phyloP scores from a whole-genome alignment of 2,113 vertebrate genomes.

The Anthoscopus minutus region DNA sequence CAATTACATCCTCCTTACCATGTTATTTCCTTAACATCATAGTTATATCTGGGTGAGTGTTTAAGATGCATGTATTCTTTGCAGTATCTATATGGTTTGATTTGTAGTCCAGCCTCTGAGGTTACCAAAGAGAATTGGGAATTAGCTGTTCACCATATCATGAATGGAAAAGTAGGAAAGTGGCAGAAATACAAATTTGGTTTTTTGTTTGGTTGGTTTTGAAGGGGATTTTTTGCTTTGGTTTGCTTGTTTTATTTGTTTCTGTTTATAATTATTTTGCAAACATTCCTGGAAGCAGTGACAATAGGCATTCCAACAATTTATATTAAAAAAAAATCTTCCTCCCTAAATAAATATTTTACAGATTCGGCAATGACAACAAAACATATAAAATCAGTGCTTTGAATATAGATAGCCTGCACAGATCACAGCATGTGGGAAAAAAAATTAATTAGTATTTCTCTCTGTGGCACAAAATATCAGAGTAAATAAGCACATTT shows the following conservation, averaged over 20 bases:
- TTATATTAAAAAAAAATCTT: background rate
- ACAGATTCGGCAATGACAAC: background rate
- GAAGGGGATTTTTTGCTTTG: background rate
- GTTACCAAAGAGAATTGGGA: background rate
- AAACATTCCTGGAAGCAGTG: background rate
- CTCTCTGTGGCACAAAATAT: background rate
- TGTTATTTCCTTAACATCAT: background rate
- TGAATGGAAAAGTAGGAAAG: background rate
- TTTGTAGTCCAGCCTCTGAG: background rate
- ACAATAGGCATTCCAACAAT: background rate
- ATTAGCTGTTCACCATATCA: background rate
- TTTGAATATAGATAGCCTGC: background rate
- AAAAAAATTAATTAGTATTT: background rate
- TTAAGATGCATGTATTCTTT: background rate
- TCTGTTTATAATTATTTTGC: background rate
- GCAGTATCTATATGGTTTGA: background rate
- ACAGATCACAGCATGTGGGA: background rate
- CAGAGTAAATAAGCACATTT: background rate
- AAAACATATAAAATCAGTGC: background rate
- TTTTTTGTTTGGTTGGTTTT: fast-evolving
- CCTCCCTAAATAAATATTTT: background rate
- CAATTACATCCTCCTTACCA: background rate
- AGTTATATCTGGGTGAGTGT: background rate
- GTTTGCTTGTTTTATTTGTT: background rate
- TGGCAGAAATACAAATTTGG: background rate